These are phyloP conservation scores for Trichogramma dendrolimi DNA, from an alignment of 2,888 invertebrate genomes.

Conservation along the genomic window DNA sequence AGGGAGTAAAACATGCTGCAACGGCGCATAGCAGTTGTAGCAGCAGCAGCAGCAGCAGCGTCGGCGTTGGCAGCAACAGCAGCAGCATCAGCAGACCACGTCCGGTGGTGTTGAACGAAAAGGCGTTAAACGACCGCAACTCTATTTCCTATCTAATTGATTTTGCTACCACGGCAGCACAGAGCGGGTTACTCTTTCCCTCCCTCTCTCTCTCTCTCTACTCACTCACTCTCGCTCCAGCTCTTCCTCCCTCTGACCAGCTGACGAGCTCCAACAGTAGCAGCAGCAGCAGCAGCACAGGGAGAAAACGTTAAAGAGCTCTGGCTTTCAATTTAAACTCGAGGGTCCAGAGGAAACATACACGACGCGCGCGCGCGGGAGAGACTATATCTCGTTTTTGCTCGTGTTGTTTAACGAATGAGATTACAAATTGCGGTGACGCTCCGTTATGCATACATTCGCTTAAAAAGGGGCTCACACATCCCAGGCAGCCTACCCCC, in stretches of 20 bases:
- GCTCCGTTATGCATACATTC: not conserved
- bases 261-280: conserved; percentile 4
- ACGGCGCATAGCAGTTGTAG: no score
- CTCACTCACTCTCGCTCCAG: not conserved
- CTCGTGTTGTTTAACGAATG: conserved; percentile 22
- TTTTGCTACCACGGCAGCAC: conserved; percentile 8
- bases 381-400: not conserved
- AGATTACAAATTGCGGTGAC: conserved; percentile 19
- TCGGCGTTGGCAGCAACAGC: no score
- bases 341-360: conserved; percentile 3
- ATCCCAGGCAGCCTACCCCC: not conserved
- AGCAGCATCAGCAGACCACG: no score
- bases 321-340: conserved; percentile 17
- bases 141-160: conserved; percentile 26
- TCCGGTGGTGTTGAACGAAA: conserved; percentile 5
- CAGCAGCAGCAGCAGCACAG: no score
- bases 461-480: not conserved
- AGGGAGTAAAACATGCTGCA: no score
- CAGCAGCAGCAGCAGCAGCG: no score
- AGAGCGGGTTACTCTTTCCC: not conserved
- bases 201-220: conserved; percentile 4
- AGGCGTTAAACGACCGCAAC: conserved; percentile 19
- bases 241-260: not conserved
- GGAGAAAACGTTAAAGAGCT: not conserved
- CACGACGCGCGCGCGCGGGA: not conserved